phyloP scores from a whole-genome alignment of 2,113 vertebrate species.

The Nanorana parkeri region DNA sequence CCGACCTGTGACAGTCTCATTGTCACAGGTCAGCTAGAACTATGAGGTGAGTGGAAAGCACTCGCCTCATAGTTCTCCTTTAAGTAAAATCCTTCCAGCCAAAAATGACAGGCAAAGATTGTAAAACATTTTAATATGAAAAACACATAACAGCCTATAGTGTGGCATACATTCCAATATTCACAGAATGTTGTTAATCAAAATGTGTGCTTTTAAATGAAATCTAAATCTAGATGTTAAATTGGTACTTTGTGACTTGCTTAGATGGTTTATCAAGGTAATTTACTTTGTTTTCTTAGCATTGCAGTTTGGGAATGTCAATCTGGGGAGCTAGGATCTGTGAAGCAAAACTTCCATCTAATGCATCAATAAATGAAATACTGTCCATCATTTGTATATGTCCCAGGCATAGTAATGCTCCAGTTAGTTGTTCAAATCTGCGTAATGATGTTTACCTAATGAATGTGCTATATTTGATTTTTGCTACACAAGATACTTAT shows the following conservation, averaged over 20 bases:
- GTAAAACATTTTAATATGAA: neutral
- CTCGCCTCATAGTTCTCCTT: too few species aligned
- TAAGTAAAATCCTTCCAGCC: too few species aligned
- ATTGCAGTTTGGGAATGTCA: neutral
- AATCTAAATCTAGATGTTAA: neutral
- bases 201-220: neutral
- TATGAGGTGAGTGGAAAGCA: too few species aligned
- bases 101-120: too few species aligned
- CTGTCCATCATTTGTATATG: slow-evolving; percentile 29
- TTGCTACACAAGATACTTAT: neutral
- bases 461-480: slow-evolving; percentile 5
- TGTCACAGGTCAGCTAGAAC: too few species aligned
- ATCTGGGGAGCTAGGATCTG: slow-evolving; percentile 9
- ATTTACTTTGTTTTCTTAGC: slow-evolving; percentile 12
- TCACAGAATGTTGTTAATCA: neutral
- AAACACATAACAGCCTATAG: neutral
- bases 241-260: neutral
- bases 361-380: slow-evolving; percentile 27
- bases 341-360: slow-evolving; percentile 25
- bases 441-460: slow-evolving; percentile 34
- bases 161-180: neutral
- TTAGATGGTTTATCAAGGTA: slow-evolving; percentile 16
- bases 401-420: slow-evolving; percentile 15
- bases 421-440: neutral
- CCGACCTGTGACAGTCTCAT: too few species aligned